Conservation (phyloP, 2,113 vertebrate species). For the Tautogolabrus adspersus region DNA sequence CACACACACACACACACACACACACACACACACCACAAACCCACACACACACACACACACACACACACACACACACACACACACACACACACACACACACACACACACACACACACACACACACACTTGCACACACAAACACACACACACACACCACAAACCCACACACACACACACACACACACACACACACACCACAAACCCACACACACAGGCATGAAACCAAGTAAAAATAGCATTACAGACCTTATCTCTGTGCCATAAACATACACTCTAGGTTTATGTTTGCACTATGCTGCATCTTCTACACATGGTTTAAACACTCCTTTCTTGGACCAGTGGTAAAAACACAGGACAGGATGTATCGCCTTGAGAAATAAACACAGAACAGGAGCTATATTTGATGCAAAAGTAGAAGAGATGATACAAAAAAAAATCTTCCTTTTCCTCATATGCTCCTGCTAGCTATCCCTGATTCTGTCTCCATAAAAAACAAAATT, state of each 20-base stretch:
- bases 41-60: background rate
- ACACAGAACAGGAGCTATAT: no score
- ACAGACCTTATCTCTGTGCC: conserved; percentile 13
- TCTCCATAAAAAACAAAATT: no score
- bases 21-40: no score
- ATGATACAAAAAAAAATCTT: no score
- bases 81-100: background rate
- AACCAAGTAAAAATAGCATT: conserved; percentile 23
- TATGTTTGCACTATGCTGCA: background rate
- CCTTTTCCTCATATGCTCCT: no score
- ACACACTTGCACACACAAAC: no score
- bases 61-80: background rate
- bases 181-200: background rate
- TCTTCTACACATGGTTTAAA: background rate
- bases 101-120: no score
- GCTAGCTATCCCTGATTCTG: background rate
- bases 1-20: background rate
- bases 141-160: background rate
- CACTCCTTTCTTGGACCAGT: background rate
- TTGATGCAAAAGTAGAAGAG: no score
- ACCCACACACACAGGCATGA: background rate
- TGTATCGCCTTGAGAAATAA: background rate
- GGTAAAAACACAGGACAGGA: background rate
- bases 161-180: conserved; percentile 17
- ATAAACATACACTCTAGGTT: background rate